Conservation (phyloP, 35 echinoderm and acorn worm genomes). For the Acanthaster planci region DNA sequence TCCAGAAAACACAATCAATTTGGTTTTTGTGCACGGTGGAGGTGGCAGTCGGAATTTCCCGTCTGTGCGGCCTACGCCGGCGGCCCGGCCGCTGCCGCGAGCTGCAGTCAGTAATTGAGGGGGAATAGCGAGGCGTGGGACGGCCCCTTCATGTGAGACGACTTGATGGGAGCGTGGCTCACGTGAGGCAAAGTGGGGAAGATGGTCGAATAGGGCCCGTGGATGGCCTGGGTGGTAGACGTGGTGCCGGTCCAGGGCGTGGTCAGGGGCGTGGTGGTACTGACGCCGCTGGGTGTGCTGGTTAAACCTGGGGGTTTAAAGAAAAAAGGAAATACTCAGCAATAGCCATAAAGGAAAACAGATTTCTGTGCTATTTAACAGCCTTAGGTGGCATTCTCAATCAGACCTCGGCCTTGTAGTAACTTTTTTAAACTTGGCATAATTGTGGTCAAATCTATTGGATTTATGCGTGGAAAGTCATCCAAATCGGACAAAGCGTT, state of each 20-base stretch:
- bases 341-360: too few species aligned
- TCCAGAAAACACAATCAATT: too few species aligned
- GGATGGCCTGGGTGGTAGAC: conserved; percentile 68
- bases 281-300: conserved; percentile 33
- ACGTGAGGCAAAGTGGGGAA: conserved; percentile 79
- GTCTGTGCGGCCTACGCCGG: too few species aligned
- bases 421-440: too few species aligned
- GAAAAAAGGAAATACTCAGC: neutral
- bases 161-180: conserved; percentile 71
- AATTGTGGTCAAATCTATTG: too few species aligned
- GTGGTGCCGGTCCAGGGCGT: conserved; percentile 51
- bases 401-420: too few species aligned
- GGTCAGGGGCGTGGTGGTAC: conserved; percentile 43
- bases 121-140: conserved; percentile 86
- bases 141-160: conserved; percentile 79
- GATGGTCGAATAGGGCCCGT: conserved; percentile 85
- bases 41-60: too few species aligned
- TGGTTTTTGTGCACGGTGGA: too few species aligned
- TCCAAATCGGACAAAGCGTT: too few species aligned
- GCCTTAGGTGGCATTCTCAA: too few species aligned
- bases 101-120: conserved; percentile 73
- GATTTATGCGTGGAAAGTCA: too few species aligned
- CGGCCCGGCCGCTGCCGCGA: neutral
- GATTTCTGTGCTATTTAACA: too few species aligned
- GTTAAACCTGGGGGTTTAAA: neutral